Evolutionary conservation across 2,797 vertebrate genomes (phyloP), one percentile per base, ranked within the genome.

Genomic region (Dipus sagitta): DNA sequence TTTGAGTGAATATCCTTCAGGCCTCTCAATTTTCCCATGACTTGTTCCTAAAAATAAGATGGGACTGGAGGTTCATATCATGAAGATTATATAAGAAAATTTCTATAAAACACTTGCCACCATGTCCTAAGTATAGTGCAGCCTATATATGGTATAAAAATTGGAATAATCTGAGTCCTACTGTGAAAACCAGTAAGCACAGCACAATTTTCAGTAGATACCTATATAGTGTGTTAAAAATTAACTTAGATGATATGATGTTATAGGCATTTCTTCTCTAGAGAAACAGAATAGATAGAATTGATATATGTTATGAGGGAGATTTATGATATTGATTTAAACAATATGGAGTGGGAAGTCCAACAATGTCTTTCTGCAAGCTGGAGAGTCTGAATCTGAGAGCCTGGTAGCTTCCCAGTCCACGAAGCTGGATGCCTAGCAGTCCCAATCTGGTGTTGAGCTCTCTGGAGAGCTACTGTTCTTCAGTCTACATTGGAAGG

Each of bases 21-120:
- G 23, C 42, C 47, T 86, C 58, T 92, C 34, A 58, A 17, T 1
- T 20, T 68, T 88, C 70, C 34, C 58, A 71, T 60, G 52, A 74
- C 54, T 74, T 1, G 3, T 65, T 78, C 92, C 47, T 92, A 75
- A 88, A 86, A 23, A 54, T 28, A 71, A 17, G 13, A 15, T 42
- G 77, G 34, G 70, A 91, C 12, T 65, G 78, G 21, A 93, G 7
- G 20, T 88, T 81, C 80, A 58, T 72, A 94, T 23, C 77, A 9
- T 72, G 47, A 95, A 75, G 30, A 90, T 92, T 81, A 74, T 79
- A 64, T 54, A 28, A 91, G 38, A 71, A 74, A 80, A 71, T 14
- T 78, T 84, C 72, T 24, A 30, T 58, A 60, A 93, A 77, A 18
- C 28, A n/a, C 24, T 67, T 78, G 81, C 10, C 62, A 84, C 42